Base-by-base conservation (phyloP, 2,113 vertebrate species). In the Oncorhynchus gorbuscha region DNA sequence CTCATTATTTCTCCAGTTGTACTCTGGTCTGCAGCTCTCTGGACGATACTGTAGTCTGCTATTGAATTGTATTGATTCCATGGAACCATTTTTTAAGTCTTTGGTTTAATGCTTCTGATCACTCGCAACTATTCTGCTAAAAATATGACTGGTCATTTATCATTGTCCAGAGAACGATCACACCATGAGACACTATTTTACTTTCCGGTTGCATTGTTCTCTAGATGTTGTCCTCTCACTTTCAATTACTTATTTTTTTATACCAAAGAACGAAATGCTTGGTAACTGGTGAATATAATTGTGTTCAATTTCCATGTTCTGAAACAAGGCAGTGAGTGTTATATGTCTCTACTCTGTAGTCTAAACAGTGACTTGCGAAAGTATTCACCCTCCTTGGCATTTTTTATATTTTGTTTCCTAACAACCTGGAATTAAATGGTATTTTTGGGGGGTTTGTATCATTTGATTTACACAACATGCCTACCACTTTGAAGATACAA, bases 91-190 rank as follows among this genome's bases (percentile, higher is more conserved):
- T 55, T 16, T 13, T 3, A 4, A 18, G 16, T 55, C 72, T 74
- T 79, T 80, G 72, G 76, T 76, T 26, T 71, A 28, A 5, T 49
- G n/a, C 70, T 66, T 22, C 64, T 77, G 65, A 78, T 86, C 73
- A 80, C 51, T 28, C 75, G 62, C 32, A 75, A 83, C 81, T 67
- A 74, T 69, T 71, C 79, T 84, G 71, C 78, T 74, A 71, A 58
- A 75, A 71, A 64, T 49, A 13, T 18, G 14, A 62, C 22, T 72
- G 32, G 1, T 58, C 69, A 83, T 88, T 87, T 80, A 64, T 90
- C 90, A 88, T 82, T 66, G 84, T 89, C 76, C 69, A 68, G 26
- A 65, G 22, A 76, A 77, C 77, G 83, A 72, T 83, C 65, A 64
- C 59, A 70, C 14, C 79, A n/a, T 6, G 32, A 39, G 39, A 59